These are phyloP conservation scores for Acanthosepion lycidas DNA, from an alignment of 2,888 invertebrate species.

Conservation along the genomic window DNA sequence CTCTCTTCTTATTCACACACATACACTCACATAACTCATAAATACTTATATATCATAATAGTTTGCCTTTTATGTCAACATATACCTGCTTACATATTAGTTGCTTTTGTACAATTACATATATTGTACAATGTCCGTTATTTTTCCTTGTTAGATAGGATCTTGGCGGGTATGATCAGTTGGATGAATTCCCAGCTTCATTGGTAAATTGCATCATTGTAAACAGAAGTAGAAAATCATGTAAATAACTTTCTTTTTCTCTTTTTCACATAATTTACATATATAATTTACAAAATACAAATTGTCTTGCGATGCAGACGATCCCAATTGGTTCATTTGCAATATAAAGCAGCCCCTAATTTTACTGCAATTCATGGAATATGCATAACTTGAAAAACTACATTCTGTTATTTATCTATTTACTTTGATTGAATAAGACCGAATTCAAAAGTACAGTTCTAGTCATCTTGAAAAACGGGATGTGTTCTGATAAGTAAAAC, in stretches of 20 bases:
- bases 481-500: too few relatives aligned
- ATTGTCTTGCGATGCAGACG: background rate
- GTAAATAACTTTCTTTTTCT: background rate
- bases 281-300: background rate
- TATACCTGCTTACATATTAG: too few relatives aligned
- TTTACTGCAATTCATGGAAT: background rate
- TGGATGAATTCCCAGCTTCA: background rate
- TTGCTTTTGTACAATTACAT: too few relatives aligned
- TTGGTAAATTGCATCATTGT: background rate
- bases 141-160: background rate
- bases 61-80: too few relatives aligned
- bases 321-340: background rate
- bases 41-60: too few relatives aligned
- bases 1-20: too few relatives aligned
- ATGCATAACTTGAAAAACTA: background rate
- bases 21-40: too few relatives aligned
- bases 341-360: background rate
- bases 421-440: background rate
- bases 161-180: background rate
- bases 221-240: background rate
- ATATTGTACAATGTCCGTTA: background rate
- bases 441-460: too few relatives aligned
- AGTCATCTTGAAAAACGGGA: too few relatives aligned
- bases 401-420: background rate
- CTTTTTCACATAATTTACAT: background rate